A percentile compares a stretch with the other conserved stretches of the same genome.
Evolutionary conservation across 1,140 invertebrate species (phyloP).

Genomic region (Gerris buenoi): DNA sequence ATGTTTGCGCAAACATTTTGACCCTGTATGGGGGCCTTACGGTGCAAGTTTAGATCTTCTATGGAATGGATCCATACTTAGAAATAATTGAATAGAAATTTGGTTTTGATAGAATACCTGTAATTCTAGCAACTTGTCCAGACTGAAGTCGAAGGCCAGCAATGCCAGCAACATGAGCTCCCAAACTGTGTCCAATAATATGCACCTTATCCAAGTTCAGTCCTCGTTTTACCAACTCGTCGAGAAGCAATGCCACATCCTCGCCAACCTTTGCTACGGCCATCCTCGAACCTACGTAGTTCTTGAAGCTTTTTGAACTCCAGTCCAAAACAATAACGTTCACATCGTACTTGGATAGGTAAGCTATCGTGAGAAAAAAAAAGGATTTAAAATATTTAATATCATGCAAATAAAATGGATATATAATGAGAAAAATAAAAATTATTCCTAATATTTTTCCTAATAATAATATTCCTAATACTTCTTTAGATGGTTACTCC

Average conservation of each 20-base stretch:
- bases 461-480: too few relatives aligned
- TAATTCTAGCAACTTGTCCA: not conserved
- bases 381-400: not conserved
- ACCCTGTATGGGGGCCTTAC: too few relatives aligned
- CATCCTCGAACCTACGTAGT: constrained; percentile 23
- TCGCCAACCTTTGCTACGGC: constrained; percentile 28
- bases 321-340: constrained; percentile 50
- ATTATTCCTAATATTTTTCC: too few relatives aligned
- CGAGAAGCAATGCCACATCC: constrained; percentile 12
- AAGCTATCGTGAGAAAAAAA: constrained; percentile 30
- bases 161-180: constrained; percentile 67
- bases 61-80: too few relatives aligned
- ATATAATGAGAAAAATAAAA: not conserved
- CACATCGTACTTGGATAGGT: constrained; percentile 35
- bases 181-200: constrained; percentile 69
- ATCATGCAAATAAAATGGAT: not conserved
- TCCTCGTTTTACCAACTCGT: constrained; percentile 10
- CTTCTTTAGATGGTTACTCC: too few relatives aligned
- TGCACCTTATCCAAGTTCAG: constrained; percentile 39
- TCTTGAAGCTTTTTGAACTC: constrained; percentile 31
- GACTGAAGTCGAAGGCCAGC: constrained; percentile 33
- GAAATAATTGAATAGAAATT: too few relatives aligned
- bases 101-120: too few relatives aligned
- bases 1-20: too few relatives aligned
- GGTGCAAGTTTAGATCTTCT: too few relatives aligned